Evolutionary conservation across 2,888 invertebrate genomes (phyloP), one percentile per base, ranked within the genome.

Genomic region (Plagodis pulveraria): DNA sequence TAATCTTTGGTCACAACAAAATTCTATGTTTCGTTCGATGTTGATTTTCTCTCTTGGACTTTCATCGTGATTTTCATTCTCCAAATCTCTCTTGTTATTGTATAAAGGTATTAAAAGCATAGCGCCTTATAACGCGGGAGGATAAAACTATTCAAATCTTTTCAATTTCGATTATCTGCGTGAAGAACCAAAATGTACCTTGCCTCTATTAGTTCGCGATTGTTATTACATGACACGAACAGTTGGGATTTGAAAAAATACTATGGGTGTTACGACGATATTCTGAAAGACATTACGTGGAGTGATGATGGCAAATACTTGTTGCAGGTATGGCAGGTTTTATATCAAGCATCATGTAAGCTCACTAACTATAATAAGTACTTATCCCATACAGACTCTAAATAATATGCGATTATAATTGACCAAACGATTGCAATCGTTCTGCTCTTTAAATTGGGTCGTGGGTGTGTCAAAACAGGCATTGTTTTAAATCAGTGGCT

Each of bases 171-270:
- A 41, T 1, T 2, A 40, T 46, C n/a, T 7, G 12, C 11, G 38
- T 42, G 12, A 50, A 56, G 41, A 48, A 6, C 56, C 55, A 86
- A 72, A 73, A 94, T 94, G 94, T 93, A 91, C 81, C 86, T 95
- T 65, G 93, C 94, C 34, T 93, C 94, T 42, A 87, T 93, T 63
- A 94, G 94, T 71, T 93, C 93, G 46, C 91, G 93, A 46, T 82
- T 95, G 63, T 86, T 94, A 75, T 83, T 94, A 34, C 93, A 94
- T 72, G 93, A 93, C 64, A 89, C 86, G 61, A 93, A 89, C 71
- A 88, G 82, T 77, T 94, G 94, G 85, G 90, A 93, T 71, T 81
- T 94, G 56, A 86, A 91, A 73, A 91, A 93, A 72, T 86, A 87
- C 55, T 94, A 94, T 70, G 89, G 86, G 49, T 87, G 86, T 70